Evolutionary conservation across 2,113 vertebrate species (phyloP).

Genomic region (Saccopteryx leptura): DNA sequence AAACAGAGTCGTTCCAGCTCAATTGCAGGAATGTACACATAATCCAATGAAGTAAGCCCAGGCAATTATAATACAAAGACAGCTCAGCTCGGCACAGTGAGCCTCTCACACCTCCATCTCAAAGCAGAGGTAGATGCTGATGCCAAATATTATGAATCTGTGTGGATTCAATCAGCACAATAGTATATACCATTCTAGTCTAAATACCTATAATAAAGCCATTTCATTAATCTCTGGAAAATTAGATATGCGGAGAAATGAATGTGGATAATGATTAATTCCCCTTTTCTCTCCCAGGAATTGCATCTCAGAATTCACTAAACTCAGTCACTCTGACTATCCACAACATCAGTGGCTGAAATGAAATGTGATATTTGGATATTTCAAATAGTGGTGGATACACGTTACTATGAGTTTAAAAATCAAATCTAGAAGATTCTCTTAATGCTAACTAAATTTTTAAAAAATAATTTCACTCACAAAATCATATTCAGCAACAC

Average conservation of each 20-base stretch:
- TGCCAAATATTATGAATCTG: slow-evolving; percentile 82
- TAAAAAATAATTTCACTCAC: neutral
- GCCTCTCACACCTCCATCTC: slow-evolving; percentile 67
- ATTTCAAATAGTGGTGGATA: neutral
- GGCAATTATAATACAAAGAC: slow-evolving; percentile 77
- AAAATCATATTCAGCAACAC: neutral
- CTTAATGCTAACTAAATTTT: neutral
- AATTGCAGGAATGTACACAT: slow-evolving; percentile 78
- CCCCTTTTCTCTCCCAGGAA: neutral
- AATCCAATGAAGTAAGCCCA: slow-evolving; percentile 80
- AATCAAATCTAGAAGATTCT: neutral
- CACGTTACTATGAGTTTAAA: neutral
- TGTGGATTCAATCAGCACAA: slow-evolving; percentile 79
- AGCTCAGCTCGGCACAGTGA: slow-evolving; percentile 27
- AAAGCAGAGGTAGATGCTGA: slow-evolving; percentile 31
- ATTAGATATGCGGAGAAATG: slow-evolving; percentile 79
- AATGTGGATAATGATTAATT: slow-evolving; percentile 74
- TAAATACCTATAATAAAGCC: slow-evolving; percentile 84
- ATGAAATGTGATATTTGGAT: slow-evolving; percentile 12
- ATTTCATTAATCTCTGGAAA: slow-evolving; percentile 76
- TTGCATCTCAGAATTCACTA: slow-evolving; percentile 58
- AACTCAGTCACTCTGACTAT: slow-evolving; percentile 37
- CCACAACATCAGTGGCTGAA: neutral
- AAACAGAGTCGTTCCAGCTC: slow-evolving; percentile 86
- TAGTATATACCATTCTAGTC: slow-evolving; percentile 79